Evolutionary conservation across 2,888 invertebrate species (phyloP).

Genomic region (Hylaea fasciaria): DNA sequence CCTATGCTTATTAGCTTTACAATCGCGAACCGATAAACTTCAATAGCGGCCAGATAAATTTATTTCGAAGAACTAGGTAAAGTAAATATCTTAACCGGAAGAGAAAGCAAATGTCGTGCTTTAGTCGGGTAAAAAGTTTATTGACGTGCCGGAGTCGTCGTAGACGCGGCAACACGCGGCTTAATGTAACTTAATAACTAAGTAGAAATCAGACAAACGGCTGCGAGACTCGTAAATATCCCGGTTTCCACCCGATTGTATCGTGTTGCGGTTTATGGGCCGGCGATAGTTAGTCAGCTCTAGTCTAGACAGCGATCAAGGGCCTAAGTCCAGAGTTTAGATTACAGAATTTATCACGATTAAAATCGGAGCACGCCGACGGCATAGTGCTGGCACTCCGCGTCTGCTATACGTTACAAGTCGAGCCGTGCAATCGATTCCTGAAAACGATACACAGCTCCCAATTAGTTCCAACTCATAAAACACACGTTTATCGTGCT

Average conservation of each 20-base stretch:
- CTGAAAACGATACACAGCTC: constrained; percentile 17
- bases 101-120: constrained; percentile 18
- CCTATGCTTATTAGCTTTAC: constrained; percentile 9
- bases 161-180: constrained; percentile 14
- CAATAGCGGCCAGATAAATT: constrained; percentile 5
- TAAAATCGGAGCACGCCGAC: constrained; percentile 39
- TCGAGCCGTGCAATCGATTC: constrained; percentile 12
- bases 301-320: constrained; percentile 68
- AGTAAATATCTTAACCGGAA: constrained; percentile 19
- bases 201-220: constrained; percentile 38
- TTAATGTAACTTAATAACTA: constrained; percentile 30
- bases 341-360: constrained; percentile 59
- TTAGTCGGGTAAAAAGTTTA: constrained; percentile 27
- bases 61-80: constrained; percentile 24
- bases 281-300: constrained; percentile 53
- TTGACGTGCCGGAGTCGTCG: constrained; percentile 11
- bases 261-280: constrained; percentile 68
- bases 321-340: constrained; percentile 60
- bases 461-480: constrained; percentile 16
- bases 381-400: constrained; percentile 17
- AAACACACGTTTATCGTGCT: constrained; percentile 22
- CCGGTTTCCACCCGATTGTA: constrained; percentile 62
- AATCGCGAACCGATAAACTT: constrained; percentile 12
- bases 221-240: constrained; percentile 52
- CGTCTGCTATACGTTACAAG: constrained; percentile 21